Evolutionary conservation across 2,888 invertebrate genomes (phyloP).

Genomic region (Periphyllus acericola): DNA sequence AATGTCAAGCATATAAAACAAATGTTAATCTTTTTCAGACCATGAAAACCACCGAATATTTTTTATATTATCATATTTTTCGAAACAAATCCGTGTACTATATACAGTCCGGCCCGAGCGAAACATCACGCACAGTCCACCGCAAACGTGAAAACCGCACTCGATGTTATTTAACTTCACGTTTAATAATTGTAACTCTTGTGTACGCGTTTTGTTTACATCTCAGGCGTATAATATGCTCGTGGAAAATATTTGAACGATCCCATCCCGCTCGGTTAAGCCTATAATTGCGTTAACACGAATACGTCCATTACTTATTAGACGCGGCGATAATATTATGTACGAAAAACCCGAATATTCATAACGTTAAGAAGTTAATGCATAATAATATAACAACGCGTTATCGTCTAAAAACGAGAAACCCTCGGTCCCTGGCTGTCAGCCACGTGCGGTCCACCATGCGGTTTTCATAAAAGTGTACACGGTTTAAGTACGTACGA

Average conservation of each 20-base stretch:
- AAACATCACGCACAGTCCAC: not conserved
- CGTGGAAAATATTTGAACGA: not conserved
- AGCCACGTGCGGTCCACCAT: not conserved
- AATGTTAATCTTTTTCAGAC: slow-evolving; percentile 50
- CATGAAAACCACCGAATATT: slow-evolving; percentile 26
- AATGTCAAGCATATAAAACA: slow-evolving; percentile 44
- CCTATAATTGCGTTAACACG: not conserved
- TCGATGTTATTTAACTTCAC: not conserved
- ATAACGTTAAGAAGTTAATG: too few species aligned
- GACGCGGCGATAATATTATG: not conserved
- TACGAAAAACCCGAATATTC: not conserved
- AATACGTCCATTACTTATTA: not conserved
- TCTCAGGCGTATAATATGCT: not conserved
- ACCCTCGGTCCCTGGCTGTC: not conserved
- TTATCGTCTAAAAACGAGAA: not conserved
- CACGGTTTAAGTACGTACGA: not conserved
- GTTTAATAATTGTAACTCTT: slow-evolving; percentile 10
- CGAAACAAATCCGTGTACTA: slow-evolving; percentile 18
- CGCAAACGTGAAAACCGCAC: slow-evolving; percentile 25
- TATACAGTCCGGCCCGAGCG: not conserved
- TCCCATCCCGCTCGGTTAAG: not conserved
- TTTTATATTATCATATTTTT: not conserved
- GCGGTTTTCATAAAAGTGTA: slow-evolving; percentile 29
- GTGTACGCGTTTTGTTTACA: not conserved
- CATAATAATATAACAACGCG: not conserved